Evolutionary conservation across 2,797 vertebrate genomes (phyloP).

Genomic region (Lophotriccus pileatus): DNA sequence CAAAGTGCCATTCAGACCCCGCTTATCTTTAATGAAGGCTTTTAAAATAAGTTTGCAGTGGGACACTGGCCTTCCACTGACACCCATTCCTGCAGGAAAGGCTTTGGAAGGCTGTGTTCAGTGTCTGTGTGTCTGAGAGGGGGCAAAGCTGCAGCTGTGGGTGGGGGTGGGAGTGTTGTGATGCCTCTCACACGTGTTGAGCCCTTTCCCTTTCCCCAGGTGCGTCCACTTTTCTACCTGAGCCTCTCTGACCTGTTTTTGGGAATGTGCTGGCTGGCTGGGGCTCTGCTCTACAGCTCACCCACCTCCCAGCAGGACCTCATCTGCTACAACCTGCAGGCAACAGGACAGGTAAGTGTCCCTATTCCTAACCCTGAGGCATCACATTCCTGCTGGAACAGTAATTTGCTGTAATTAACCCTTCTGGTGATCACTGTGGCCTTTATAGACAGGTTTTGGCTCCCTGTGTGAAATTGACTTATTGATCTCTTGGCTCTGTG

Average conservation of each 20-base stretch:
- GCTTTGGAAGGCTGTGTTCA: not conserved
- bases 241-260: constrained; percentile 85
- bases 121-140: not conserved
- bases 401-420: not conserved
- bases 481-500: not conserved
- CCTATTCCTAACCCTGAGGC: not conserved
- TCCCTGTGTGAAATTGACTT: not conserved
- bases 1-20: not conserved
- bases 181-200: not conserved
- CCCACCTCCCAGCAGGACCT: constrained; percentile 49
- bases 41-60: not conserved
- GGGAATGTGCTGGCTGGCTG: constrained; percentile 83
- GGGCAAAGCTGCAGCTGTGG: not conserved
- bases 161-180: not conserved
- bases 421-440: accelerated
- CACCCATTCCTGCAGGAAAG: not conserved
- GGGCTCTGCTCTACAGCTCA: constrained; percentile 76
- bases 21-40: not conserved
- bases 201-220: constrained; percentile 64
- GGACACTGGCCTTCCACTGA: not conserved
- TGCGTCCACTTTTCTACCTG: constrained; percentile 85
- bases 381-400: not conserved
- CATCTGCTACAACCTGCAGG: constrained; percentile 85
- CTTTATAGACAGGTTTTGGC: not conserved
- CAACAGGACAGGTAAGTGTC: constrained; percentile 81